These are phyloP conservation scores for Caranx melampygus DNA, from an alignment of 2,113 vertebrate species.

Conservation along the genomic window DNA sequence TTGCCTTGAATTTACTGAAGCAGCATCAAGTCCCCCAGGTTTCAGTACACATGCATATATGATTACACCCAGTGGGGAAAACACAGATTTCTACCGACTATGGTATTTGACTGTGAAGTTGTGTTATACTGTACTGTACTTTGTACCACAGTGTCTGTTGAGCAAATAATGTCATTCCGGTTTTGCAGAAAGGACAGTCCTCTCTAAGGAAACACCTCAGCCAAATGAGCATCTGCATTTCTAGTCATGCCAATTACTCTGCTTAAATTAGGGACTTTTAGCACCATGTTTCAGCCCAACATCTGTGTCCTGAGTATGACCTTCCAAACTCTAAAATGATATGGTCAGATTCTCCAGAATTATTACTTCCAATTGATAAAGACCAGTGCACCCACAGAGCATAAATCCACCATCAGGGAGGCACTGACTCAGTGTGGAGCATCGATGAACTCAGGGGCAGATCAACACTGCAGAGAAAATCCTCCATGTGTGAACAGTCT, in stretches of 20 bases:
- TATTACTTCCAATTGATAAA: slow-evolving; percentile 1
- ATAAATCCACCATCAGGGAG: background rate
- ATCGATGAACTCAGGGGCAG: slow-evolving; percentile 8
- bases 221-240: slow-evolving; percentile 33
- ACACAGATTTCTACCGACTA: slow-evolving; percentile 12
- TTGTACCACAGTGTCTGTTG: slow-evolving; percentile 1
- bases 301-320: slow-evolving; percentile 13
- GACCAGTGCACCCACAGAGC: background rate
- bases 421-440: background rate
- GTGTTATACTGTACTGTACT: background rate
- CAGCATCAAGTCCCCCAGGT: background rate
- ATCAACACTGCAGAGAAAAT: slow-evolving; percentile 36
- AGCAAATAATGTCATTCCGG: slow-evolving; percentile 19
- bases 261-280: slow-evolving; percentile 17
- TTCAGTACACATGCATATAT: slow-evolving; percentile 2
- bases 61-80: slow-evolving; percentile 10
- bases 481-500: slow-evolving; percentile 16
- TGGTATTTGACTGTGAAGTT: background rate
- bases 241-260: slow-evolving; percentile 26
- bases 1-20: slow-evolving; percentile 12
- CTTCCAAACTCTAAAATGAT: slow-evolving; percentile 19
- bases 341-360: slow-evolving; percentile 1
- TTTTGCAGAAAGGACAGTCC: slow-evolving; percentile 13
- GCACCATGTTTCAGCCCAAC: background rate
- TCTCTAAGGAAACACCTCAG: slow-evolving; percentile 31